A percentile compares a stretch with the other conserved stretches of the same genome.
phyloP scores from a whole-genome alignment of 2,113 vertebrate species.

The Verasper variegatus region DNA sequence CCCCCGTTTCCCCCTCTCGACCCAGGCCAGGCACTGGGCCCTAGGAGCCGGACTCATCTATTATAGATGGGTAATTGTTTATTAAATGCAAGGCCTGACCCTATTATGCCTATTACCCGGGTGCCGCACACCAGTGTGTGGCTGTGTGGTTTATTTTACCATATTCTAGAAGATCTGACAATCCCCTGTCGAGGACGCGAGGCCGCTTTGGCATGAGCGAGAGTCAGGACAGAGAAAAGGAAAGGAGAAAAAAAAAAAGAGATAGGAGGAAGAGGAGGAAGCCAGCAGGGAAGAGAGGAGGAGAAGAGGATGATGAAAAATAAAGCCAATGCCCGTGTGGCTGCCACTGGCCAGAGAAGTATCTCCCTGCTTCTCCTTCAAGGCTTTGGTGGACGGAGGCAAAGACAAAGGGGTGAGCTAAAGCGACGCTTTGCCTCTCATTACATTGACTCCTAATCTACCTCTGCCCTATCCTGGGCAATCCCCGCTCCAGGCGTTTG shows the following conservation, averaged over 20 bases:
- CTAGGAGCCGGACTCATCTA: constrained; percentile 81
- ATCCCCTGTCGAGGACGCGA: constrained; percentile 62
- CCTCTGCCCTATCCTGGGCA: constrained; percentile 76
- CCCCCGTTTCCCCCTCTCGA: constrained; percentile 46
- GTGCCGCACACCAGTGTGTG: constrained; percentile 51
- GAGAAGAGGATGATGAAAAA: constrained; percentile 65
- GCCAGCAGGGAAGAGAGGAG: constrained; percentile 47
- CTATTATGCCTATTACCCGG: constrained; percentile 83
- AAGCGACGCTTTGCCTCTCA: constrained; percentile 75
- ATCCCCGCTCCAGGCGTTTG: constrained; percentile 75
- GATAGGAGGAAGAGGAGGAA: constrained; percentile 42
- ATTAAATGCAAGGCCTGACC: constrained; percentile 87
- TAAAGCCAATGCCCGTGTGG: constrained; percentile 66
- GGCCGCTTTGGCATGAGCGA: constrained; percentile 53
- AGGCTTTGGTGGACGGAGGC: constrained; percentile 57
- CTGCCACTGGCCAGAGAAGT: constrained; percentile 69
- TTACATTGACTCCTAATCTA: constrained; percentile 80
- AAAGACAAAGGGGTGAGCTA: constrained; percentile 74
- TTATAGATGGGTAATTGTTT: constrained; percentile 89
- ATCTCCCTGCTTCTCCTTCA: constrained; percentile 53
- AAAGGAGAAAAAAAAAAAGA: constrained; percentile 13
- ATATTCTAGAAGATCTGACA: constrained; percentile 77
- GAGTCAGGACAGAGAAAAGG: constrained; percentile 35
- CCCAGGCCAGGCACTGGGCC: constrained; percentile 73
- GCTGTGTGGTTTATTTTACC: constrained; percentile 60